Conservation (phyloP, 2,113 vertebrate species). For the Podarcis muralis region DNA sequence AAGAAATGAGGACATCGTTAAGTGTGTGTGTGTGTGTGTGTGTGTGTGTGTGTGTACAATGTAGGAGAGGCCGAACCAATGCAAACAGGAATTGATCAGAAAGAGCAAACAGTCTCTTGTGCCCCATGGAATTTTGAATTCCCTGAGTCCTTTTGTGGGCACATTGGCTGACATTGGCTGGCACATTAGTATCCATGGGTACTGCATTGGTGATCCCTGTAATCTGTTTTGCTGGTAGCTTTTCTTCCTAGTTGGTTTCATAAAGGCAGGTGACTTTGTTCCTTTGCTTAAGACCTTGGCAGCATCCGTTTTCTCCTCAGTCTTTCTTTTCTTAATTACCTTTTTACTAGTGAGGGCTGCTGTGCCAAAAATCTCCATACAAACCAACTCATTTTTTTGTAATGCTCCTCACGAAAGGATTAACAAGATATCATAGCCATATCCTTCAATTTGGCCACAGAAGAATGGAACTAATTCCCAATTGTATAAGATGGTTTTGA, state of each 20-base stretch:
- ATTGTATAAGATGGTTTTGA: conserved; percentile 59
- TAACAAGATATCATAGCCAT: conserved; percentile 58
- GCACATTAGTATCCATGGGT: too few relatives aligned
- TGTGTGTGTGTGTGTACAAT: too few relatives aligned
- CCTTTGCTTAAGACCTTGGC: conserved; percentile 54
- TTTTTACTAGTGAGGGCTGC: conserved; percentile 33
- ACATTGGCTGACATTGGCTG: too few relatives aligned
- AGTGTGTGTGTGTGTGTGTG: too few relatives aligned
- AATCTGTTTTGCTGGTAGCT: neutral
- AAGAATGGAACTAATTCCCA: conserved; percentile 51
- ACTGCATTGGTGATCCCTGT: too few relatives aligned
- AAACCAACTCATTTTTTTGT: neutral
- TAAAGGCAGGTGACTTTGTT: conserved; percentile 47
- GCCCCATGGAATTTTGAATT: too few relatives aligned
- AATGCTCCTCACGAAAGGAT: conserved; percentile 63
- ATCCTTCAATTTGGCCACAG: conserved; percentile 47
- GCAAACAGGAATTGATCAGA: too few relatives aligned
- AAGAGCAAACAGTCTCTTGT: too few relatives aligned
- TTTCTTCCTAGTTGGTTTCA: conserved; percentile 21
- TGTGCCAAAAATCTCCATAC: conserved; percentile 53
- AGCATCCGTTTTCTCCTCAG: neutral
- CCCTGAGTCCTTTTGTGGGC: too few relatives aligned
- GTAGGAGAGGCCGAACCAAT: too few relatives aligned
- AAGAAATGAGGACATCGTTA: too few relatives aligned
- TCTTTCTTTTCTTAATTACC: neutral